Conservation (phyloP, 1,140 invertebrate genomes). For the Venturia canescens region DNA sequence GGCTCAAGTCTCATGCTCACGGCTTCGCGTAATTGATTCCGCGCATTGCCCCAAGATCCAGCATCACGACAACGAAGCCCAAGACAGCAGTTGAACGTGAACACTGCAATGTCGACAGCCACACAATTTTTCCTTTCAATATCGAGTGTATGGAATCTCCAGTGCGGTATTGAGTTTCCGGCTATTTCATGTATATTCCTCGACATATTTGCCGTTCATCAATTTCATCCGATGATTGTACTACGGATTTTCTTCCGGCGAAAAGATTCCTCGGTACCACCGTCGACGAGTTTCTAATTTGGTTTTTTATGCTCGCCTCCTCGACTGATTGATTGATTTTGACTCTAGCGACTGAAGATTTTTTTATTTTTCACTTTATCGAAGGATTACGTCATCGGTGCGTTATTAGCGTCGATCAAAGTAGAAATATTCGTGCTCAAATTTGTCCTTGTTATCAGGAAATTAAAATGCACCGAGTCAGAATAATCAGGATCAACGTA, state of each 20-base stretch:
- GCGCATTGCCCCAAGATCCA: constrained; percentile 45
- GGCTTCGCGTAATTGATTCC: constrained; percentile 55
- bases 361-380: background rate
- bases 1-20: constrained; percentile 53
- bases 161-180: constrained; percentile 22
- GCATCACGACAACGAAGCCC: background rate
- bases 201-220: too few relatives aligned
- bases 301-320: background rate
- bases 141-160: background rate
- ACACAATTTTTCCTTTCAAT: background rate
- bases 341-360: too few relatives aligned
- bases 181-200: constrained; percentile 2
- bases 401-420: too few relatives aligned
- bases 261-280: background rate
- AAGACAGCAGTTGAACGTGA: constrained; percentile 9
- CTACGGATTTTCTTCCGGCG: background rate
- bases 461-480: too few relatives aligned
- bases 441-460: too few relatives aligned
- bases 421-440: too few relatives aligned
- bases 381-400: too few relatives aligned
- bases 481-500: too few relatives aligned
- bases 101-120: background rate
- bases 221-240: background rate
- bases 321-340: too few relatives aligned
- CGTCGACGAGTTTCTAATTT: background rate